Evolutionary conservation across 2,113 vertebrate species (phyloP).

Genomic region (Cyprinus carpio): DNA sequence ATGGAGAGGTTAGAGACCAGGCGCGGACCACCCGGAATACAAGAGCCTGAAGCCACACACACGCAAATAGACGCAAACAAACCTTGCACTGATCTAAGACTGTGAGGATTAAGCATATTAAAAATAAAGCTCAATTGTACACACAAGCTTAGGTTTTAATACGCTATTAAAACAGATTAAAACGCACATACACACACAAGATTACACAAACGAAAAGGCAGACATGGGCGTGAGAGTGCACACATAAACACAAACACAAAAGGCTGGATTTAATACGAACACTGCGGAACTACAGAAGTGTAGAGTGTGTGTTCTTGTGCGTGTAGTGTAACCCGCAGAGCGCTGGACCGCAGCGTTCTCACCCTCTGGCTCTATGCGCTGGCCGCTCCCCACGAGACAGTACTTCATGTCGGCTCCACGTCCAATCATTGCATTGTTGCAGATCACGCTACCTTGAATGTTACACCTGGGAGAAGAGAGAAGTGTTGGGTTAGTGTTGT

Average conservation of each 20-base stretch:
- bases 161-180: slow-evolving; percentile 65
- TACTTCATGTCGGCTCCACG: slow-evolving; percentile 92
- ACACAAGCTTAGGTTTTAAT: slow-evolving; percentile 68
- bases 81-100: slow-evolving; percentile 64
- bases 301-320: slow-evolving; percentile 20
- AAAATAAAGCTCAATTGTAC: slow-evolving; percentile 72
- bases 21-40: slow-evolving; percentile 77
- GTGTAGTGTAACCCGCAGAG: slow-evolving; percentile 15
- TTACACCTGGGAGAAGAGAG: slow-evolving; percentile 79
- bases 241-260: slow-evolving; percentile 44
- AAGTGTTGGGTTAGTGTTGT: neutral
- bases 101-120: slow-evolving; percentile 70
- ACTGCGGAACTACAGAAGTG: slow-evolving; percentile 19
- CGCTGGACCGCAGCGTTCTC: slow-evolving; percentile 59
- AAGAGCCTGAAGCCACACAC: slow-evolving; percentile 61
- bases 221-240: slow-evolving; percentile 36
- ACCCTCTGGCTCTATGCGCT: slow-evolving; percentile 88
- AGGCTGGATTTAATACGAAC: slow-evolving; percentile 23
- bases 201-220: slow-evolving; percentile 47
- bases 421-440: slow-evolving; percentile 87
- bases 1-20: slow-evolving; percentile 75
- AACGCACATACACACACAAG: slow-evolving; percentile 51
- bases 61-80: slow-evolving; percentile 48
- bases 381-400: slow-evolving; percentile 89
- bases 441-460: slow-evolving; percentile 92